These are phyloP conservation scores for Peromyscus leucopus DNA, from an alignment of 2,113 vertebrate genomes.

Conservation along the genomic window DNA sequence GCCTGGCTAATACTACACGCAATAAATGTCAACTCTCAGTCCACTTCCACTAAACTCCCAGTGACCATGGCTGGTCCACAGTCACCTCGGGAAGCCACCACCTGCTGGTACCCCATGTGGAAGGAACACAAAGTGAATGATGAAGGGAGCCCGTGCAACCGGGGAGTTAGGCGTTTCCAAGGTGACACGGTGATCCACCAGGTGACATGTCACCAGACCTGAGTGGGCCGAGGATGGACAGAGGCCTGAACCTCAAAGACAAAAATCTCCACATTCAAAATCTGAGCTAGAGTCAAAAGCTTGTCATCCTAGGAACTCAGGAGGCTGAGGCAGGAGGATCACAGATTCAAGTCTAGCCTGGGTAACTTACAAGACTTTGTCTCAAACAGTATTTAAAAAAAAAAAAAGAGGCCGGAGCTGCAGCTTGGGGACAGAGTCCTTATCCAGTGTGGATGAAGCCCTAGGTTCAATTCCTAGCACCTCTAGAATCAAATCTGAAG, in stretches of 20 bases:
- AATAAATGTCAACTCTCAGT: neutral
- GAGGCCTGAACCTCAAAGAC: neutral
- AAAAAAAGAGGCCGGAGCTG: neutral
- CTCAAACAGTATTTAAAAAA: neutral
- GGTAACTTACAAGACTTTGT: neutral
- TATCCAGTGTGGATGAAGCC: neutral
- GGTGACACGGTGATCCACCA: neutral
- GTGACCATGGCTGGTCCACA: rapidly evolving
- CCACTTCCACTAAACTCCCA: neutral
- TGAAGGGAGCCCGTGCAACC: neutral
- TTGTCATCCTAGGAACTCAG: neutral
- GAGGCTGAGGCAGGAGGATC: neutral
- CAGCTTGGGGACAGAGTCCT: neutral
- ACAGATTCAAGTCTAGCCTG: neutral
- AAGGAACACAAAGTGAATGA: neutral
- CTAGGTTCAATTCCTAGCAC: neutral
- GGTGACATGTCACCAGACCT: neutral
- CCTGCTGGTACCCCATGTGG: neutral
- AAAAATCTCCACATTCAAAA: neutral
- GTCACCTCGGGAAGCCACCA: neutral
- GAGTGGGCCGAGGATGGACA: neutral
- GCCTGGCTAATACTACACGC: neutral
- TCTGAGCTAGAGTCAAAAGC: neutral
- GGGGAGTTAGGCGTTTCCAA: neutral
- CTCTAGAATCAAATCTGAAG: neutral